Conservation (phyloP, 2,113 vertebrate genomes). For the Salminus brasiliensis region DNA sequence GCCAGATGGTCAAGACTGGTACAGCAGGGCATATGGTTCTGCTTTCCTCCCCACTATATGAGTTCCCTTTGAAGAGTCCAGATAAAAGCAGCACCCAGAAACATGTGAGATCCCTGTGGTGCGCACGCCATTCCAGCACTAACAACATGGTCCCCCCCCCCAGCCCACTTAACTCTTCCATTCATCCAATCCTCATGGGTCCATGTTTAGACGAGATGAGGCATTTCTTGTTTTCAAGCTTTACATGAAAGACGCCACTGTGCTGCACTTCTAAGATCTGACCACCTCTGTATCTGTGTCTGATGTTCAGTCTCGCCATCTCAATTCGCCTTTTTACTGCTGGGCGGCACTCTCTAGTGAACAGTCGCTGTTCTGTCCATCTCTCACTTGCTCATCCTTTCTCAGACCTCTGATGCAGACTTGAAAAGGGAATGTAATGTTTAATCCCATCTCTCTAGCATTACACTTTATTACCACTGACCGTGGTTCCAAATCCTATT, state of each 20-base stretch:
- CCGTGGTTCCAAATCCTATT: no score
- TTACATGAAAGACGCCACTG: background rate
- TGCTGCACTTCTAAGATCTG: background rate
- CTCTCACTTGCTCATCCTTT: background rate
- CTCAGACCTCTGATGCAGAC: background rate
- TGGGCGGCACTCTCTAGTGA: no score
- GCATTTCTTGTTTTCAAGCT: background rate
- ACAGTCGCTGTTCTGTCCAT: background rate
- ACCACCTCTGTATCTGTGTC: background rate
- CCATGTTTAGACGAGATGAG: background rate
- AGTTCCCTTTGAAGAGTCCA: slow-evolving; percentile 70
- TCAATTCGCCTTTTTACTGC: background rate
- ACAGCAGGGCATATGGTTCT: slow-evolving; percentile 71
- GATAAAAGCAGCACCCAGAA: slow-evolving; percentile 65
- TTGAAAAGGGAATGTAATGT: background rate
- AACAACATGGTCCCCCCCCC: slow-evolving; percentile 9
- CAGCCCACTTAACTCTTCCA: background rate
- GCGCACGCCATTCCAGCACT: slow-evolving; percentile 45
- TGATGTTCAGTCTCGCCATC: background rate
- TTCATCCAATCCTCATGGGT: background rate
- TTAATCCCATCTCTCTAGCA: background rate
- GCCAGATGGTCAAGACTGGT: slow-evolving; percentile 62
- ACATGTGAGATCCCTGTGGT: slow-evolving; percentile 65
- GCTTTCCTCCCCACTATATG: slow-evolving; percentile 63
- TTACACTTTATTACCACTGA: no score